A percentile compares a stretch with the other conserved stretches of the same genome.
phyloP scores from a whole-genome alignment of 2,797 vertebrate species.

The Hippopotamyrus pictus region DNA sequence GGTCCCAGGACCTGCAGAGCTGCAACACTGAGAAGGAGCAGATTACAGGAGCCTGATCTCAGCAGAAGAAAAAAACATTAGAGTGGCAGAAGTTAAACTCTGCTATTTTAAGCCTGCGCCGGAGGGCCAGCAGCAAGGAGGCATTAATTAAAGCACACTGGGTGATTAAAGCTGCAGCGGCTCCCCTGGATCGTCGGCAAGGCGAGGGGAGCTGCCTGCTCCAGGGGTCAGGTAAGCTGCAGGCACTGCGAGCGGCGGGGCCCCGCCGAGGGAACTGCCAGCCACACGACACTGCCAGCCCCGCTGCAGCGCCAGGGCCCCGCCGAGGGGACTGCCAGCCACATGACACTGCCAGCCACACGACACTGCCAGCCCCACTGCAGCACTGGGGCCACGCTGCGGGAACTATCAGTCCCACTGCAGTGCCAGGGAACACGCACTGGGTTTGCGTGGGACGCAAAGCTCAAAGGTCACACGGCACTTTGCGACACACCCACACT shows the following conservation, averaged over 20 bases:
- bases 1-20: not conserved
- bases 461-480: not conserved
- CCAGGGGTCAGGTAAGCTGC: not conserved
- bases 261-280: not conserved
- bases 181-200: slow-evolving; percentile 16
- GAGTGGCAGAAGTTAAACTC: slow-evolving; percentile 39
- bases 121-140: slow-evolving; percentile 34
- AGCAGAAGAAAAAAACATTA: slow-evolving; percentile 33
- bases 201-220: not conserved
- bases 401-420: not conserved
- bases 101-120: slow-evolving; percentile 55
- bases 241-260: not conserved
- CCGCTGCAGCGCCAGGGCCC: not conserved
- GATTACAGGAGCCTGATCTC: not conserved
- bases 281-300: not conserved
- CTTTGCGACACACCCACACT: not conserved
- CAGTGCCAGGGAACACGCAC: not conserved
- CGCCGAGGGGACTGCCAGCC: not conserved
- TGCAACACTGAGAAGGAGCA: not conserved
- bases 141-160: slow-evolving; percentile 57
- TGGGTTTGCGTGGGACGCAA: not conserved
- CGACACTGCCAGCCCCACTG: not conserved
- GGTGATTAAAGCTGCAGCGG: slow-evolving; percentile 56
- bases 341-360: not conserved
- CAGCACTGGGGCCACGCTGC: not conserved